A percentile compares a stretch with the other conserved stretches of the same genome.
phyloP scores from a whole-genome alignment of 2,888 invertebrate genomes.

The Tenthredo livida region DNA sequence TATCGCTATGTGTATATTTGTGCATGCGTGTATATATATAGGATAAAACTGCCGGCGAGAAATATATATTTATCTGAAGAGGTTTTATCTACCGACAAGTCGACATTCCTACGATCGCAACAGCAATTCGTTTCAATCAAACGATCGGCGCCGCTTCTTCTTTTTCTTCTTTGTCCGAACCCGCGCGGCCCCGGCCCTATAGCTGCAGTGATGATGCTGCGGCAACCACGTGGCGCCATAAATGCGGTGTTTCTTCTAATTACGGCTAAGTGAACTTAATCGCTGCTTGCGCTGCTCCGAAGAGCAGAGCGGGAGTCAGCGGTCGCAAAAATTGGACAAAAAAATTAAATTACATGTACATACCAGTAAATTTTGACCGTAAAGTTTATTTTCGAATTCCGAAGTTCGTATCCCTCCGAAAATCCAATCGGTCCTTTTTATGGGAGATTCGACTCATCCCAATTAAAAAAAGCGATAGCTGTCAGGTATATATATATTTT shows the following conservation, averaged over 20 bases:
- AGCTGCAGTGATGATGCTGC: background rate
- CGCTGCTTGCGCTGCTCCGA: conserved; percentile 23
- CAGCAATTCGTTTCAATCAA: conserved; percentile 53
- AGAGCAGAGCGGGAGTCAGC: background rate
- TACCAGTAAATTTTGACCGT: background rate
- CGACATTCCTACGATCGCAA: conserved; percentile 43
- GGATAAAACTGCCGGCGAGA: conserved; percentile 26
- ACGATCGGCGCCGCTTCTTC: conserved; percentile 48
- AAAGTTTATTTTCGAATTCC: too few species aligned
- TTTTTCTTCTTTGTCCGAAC: conserved; percentile 29
- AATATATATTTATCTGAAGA: background rate
- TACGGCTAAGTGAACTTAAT: conserved; percentile 68
- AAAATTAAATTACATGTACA: background rate
- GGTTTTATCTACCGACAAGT: conserved; percentile 44
- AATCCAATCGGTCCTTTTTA: too few species aligned
- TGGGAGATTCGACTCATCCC: too few species aligned
- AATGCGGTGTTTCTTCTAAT: conserved; percentile 67
- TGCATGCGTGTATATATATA: background rate
- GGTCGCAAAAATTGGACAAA: background rate
- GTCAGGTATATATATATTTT: too few species aligned
- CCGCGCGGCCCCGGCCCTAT: background rate
- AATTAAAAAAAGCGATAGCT: too few species aligned
- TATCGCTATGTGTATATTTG: too few species aligned
- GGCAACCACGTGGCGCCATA: conserved; percentile 60
- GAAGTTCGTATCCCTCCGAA: too few species aligned